phyloP scores from a whole-genome alignment of 1,140 invertebrate species.

The Batillaria attramentaria region DNA sequence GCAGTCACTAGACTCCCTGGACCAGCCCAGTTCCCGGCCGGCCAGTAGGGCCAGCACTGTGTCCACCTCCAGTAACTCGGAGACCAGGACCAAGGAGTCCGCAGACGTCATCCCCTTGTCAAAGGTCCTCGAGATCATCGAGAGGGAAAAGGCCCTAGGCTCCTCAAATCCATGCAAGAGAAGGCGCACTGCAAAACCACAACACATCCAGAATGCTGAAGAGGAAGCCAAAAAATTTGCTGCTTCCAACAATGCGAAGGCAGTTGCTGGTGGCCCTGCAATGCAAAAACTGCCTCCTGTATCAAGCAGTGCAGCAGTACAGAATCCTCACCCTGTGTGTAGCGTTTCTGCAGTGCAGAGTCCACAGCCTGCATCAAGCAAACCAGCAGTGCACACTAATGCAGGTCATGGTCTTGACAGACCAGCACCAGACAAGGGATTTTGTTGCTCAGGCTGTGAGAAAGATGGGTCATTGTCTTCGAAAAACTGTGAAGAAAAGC shows the following conservation, averaged over 20 bases:
- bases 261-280: too few relatives aligned
- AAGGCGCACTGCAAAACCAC: slow-evolving; percentile 23
- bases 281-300: too few relatives aligned
- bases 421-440: too few relatives aligned
- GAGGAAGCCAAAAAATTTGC: slow-evolving; percentile 29
- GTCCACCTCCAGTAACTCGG: slow-evolving; percentile 13
- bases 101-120: slow-evolving; percentile 14
- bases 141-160: slow-evolving; percentile 25
- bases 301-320: too few relatives aligned
- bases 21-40: slow-evolving; percentile 11
- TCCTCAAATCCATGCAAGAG: slow-evolving; percentile 25
- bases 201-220: slow-evolving; percentile 27
- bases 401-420: too few relatives aligned
- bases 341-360: too few relatives aligned
- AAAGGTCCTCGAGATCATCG: slow-evolving; percentile 29
- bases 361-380: too few relatives aligned
- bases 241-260: not conserved
- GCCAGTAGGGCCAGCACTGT: slow-evolving; percentile 11
- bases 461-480: too few relatives aligned
- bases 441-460: too few relatives aligned
- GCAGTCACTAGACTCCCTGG: slow-evolving; percentile 3
- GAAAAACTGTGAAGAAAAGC: too few relatives aligned
- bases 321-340: too few relatives aligned
- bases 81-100: slow-evolving; percentile 8
- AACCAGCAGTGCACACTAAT: too few relatives aligned